Percentiles rank a stretch among this genome's conserved stretches.
These are phyloP conservation scores for Irena cyanogastra DNA, from an alignment of 2,113 vertebrate genomes.

Conservation along the genomic window DNA sequence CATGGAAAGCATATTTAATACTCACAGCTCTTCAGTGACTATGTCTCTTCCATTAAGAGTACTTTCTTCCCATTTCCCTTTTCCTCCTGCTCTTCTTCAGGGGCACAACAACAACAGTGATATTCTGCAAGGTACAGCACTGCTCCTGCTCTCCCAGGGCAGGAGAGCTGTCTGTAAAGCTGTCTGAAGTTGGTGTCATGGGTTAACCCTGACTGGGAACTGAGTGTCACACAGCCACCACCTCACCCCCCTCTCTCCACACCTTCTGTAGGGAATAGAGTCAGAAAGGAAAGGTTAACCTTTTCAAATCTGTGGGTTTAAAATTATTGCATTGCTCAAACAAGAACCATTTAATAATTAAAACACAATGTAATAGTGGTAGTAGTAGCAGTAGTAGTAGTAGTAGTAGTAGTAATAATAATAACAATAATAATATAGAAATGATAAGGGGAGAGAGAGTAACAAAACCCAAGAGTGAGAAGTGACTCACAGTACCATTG, in stretches of 20 bases:
- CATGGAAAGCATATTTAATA: conserved; percentile 34
- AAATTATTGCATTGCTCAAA: neutral
- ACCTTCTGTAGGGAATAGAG: neutral
- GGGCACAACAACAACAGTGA: neutral
- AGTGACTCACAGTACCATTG: neutral
- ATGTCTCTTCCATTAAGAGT: neutral
- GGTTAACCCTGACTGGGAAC: neutral
- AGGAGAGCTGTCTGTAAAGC: too few species aligned
- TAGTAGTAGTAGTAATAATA: too few species aligned
- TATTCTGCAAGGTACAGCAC: neutral
- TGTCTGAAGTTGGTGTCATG: neutral
- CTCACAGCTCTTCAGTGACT: neutral
- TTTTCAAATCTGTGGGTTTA: neutral
- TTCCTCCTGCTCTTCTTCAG: neutral
- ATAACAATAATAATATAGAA: neutral
- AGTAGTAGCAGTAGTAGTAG: too few species aligned
- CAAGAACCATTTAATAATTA: neutral
- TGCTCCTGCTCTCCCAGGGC: neutral
- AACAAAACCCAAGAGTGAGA: neutral
- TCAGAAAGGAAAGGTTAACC: neutral
- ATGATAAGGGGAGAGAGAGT: neutral
- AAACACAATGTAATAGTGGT: neutral
- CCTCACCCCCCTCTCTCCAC: neutral
- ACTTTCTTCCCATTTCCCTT: neutral
- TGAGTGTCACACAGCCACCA: neutral